Percentiles rank a stretch among this genome's conserved stretches.
phyloP scores from a whole-genome alignment of 2,113 vertebrate species.

The Poeciliopsis occidentalis region DNA sequence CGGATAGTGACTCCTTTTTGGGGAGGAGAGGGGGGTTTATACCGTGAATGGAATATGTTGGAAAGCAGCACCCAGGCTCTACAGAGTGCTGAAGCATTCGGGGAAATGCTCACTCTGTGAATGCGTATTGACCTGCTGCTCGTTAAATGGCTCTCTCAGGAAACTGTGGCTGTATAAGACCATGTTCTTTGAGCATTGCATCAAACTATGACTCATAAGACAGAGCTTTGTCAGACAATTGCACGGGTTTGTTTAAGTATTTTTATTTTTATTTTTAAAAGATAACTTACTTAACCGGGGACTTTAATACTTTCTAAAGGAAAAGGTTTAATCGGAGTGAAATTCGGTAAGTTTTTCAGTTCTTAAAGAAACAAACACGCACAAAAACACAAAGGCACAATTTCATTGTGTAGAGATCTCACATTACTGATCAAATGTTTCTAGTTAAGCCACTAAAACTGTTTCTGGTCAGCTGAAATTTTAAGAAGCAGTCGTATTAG shows the following conservation, averaged over 20 bases:
- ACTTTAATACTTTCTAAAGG: background rate
- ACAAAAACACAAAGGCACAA: background rate
- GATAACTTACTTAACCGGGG: background rate
- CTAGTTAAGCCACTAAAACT: background rate
- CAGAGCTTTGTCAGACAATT: constrained; percentile 28
- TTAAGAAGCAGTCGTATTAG: background rate
- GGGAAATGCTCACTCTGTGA: constrained; percentile 74
- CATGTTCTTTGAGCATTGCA: constrained; percentile 52
- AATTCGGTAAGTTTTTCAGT: background rate
- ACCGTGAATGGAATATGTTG: constrained; percentile 69
- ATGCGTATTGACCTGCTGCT: constrained; percentile 78
- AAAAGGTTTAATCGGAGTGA: background rate
- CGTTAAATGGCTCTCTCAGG: constrained; percentile 67
- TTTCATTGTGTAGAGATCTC: background rate
- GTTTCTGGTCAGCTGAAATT: background rate
- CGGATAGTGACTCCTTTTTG: constrained; percentile 64
- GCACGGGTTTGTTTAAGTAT: constrained; percentile 9
- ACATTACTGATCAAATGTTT: background rate
- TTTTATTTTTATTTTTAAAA: background rate
- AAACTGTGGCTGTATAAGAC: constrained; percentile 47
- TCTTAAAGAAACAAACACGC: no score
- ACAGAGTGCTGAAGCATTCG: constrained; percentile 68
- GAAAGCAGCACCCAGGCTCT: constrained; percentile 70
- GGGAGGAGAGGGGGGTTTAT: constrained; percentile 43
- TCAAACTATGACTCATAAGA: constrained; percentile 48